Base-by-base conservation (phyloP, 2,113 vertebrate species). In the Equus quagga region DNA sequence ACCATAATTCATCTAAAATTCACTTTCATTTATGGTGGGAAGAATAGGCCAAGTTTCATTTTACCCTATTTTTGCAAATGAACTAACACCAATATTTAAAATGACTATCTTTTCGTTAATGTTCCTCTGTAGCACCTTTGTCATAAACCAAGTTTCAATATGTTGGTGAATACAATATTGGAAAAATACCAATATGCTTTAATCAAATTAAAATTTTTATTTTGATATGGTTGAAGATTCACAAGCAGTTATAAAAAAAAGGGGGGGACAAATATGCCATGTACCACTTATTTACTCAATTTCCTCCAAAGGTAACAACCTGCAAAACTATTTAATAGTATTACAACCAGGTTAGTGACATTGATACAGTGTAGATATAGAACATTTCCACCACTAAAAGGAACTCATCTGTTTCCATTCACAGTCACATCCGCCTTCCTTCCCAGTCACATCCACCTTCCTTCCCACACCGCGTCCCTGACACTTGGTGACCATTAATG, bases 381-480 rank as follows among this genome's bases (percentile, higher is more conserved):
- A n/a, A 58, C 36, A 69, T 81, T 44, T 69, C n/a, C 3, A 8
- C 67, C 14, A 8, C 7, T 36, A 46, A 46, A 26, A n/a, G 0
- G 26, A 26, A 41, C 6, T 12, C 19, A 8, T 14, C 7, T 33
- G 5, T 44, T 24, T 9, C 36, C 19, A 1, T 17, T 19, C 12
- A 19, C 26, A 67, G 18, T 12, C 18, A 14, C 60, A 91, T 6
- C 31, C 44, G 44, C 18, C 19, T 44, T 69, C 13, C 7, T 21
- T 6, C 28, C 11, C 24, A 17, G 18, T 12, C 18, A 14, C 60
- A 91, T 6, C 31, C 44, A 56, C 18, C 19, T 44, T 69, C 13
- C 12, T 21, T 6, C 28, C 11, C 24, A 17, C 8, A 36, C 11
- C 0, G 0, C 26, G 15, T 46, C 41, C 41, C 4, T 88, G 44